phyloP scores from a whole-genome alignment of 2,113 vertebrate species.

The Callospermophilus lateralis region DNA sequence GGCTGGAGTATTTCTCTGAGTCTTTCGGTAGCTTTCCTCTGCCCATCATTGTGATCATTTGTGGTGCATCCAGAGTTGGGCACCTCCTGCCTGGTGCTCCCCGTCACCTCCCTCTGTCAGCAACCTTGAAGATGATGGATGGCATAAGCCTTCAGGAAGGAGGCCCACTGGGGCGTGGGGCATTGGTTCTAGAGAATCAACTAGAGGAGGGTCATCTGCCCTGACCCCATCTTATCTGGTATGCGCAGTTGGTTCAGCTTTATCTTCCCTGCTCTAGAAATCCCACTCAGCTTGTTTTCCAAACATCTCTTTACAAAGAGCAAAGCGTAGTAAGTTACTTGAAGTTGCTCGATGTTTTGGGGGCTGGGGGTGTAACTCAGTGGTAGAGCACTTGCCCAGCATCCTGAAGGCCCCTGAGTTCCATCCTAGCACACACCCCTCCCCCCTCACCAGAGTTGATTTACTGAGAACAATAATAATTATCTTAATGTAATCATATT shows the following conservation, averaged over 20 bases:
- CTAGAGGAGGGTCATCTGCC: not conserved
- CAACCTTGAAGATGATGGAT: not conserved
- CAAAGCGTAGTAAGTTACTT: not conserved
- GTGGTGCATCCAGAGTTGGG: not conserved
- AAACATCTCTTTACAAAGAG: conserved; percentile 43
- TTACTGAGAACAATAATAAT: conserved; percentile 35
- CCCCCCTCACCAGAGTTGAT: not conserved
- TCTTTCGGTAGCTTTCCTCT: not conserved
- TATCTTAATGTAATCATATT: not conserved
- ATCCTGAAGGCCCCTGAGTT: no score
- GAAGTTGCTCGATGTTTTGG: no score
- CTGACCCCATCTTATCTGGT: not conserved
- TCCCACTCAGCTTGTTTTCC: not conserved
- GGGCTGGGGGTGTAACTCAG: no score
- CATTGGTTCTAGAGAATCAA: not conserved
- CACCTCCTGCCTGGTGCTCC: not conserved
- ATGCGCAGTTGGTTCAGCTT: not conserved
- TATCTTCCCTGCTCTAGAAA: not conserved
- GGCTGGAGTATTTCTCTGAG: not conserved
- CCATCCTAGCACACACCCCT: no score
- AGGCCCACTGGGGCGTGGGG: not conserved
- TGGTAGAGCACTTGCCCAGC: no score
- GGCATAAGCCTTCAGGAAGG: not conserved
- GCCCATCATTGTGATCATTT: not conserved
- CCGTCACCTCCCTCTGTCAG: rapidly evolving